Percentiles rank a stretch among this genome's conserved stretches.
phyloP scores from a whole-genome alignment of 1,140 invertebrate genomes.

The Choristoneura fumiferana region DNA sequence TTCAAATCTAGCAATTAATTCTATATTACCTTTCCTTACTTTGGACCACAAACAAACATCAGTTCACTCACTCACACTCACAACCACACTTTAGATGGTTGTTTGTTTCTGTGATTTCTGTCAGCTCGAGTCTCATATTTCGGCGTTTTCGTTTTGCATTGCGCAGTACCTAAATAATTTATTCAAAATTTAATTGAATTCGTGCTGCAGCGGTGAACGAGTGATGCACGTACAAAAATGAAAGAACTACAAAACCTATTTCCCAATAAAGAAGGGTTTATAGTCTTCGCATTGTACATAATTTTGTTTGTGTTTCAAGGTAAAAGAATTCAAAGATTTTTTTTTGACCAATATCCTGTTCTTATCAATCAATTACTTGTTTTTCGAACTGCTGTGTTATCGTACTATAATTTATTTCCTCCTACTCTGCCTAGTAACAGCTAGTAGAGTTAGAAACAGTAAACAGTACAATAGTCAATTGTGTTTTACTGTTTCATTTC shows the following conservation, averaged over 20 bases:
- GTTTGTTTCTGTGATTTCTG: not conserved
- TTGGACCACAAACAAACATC: too few relatives aligned
- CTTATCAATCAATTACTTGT: not conserved
- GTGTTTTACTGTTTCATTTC: not conserved
- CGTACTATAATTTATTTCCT: not conserved
- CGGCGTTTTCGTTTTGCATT: not conserved
- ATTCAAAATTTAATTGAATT: not conserved
- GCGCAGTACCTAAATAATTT: not conserved
- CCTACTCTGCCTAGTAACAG: not conserved
- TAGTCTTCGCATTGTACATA: constrained; percentile 92
- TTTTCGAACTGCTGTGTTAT: constrained; percentile 5
- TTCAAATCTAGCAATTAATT: too few relatives aligned
- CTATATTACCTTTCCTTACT: too few relatives aligned
- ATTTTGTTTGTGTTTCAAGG: constrained; percentile 72
- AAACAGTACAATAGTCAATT: not conserved
- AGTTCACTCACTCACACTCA: too few relatives aligned
- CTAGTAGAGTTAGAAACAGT: not conserved
- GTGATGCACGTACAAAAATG: constrained; percentile 29
- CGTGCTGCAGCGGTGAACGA: not conserved
- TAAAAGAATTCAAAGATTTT: constrained; percentile 32
- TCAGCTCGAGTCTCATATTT: not conserved
- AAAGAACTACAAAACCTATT: constrained; percentile 85
- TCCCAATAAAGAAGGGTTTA: constrained; percentile 86
- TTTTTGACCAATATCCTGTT: not conserved
- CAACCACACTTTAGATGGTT: too few relatives aligned